phyloP scores from a whole-genome alignment of 2,113 vertebrate genomes.

The Poeciliopsis prolifica region DNA sequence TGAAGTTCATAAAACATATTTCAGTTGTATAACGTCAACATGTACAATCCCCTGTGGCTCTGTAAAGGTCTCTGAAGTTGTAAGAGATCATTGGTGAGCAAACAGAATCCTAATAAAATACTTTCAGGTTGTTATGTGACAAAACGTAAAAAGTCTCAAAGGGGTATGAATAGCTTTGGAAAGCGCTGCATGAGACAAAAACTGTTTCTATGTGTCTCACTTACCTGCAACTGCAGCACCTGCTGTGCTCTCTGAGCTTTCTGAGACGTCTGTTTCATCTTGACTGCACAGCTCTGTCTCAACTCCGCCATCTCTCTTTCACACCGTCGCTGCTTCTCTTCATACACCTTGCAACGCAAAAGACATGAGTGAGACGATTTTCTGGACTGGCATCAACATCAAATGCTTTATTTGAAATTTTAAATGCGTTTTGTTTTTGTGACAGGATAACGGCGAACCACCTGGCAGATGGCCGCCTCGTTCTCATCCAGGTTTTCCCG shows the following conservation, averaged over 20 bases:
- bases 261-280: constrained; percentile 87
- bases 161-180: neutral
- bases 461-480: constrained; percentile 92
- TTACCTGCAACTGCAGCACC: constrained; percentile 91
- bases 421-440: neutral
- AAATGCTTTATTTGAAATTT: neutral
- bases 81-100: too few species aligned
- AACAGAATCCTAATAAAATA: neutral
- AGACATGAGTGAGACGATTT: neutral
- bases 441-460: constrained; percentile 43
- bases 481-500: constrained; percentile 94
- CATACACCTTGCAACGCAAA: constrained; percentile 82
- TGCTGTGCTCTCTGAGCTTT: constrained; percentile 90
- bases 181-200: neutral
- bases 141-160: neutral
- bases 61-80: too few species aligned
- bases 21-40: too few species aligned
- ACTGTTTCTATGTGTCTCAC: neutral
- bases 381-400: neutral
- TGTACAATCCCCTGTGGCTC: too few species aligned
- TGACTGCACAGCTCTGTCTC: constrained; percentile 83
- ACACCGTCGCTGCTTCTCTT: constrained; percentile 91
- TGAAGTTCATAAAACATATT: too few species aligned
- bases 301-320: constrained; percentile 89
- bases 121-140: neutral